A percentile compares a stretch with the other conserved stretches of the same genome.
phyloP scores from a whole-genome alignment of 2,797 vertebrate species.

The Pangasius mekongensis region DNA sequence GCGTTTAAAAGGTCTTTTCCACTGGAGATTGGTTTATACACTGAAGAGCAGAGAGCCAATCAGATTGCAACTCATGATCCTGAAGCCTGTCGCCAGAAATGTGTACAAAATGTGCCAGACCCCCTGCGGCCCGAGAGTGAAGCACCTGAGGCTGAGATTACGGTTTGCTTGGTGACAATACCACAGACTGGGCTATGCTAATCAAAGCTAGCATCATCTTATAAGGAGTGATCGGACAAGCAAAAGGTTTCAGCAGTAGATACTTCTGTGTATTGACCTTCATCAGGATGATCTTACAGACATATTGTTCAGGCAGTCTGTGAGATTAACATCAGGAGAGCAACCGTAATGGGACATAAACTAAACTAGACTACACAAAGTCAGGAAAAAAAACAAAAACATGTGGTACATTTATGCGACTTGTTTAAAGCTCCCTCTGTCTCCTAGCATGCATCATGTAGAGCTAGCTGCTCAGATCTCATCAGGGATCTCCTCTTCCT shows the following conservation, averaged over 20 bases:
- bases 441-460: slow-evolving; percentile 57
- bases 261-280: no score
- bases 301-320: no score
- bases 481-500: background rate
- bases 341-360: background rate
- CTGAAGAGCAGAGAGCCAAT: background rate
- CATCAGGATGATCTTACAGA: no score
- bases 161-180: background rate
- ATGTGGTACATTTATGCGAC: background rate
- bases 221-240: no score
- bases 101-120: background rate
- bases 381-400: background rate
- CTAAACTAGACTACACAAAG: background rate
- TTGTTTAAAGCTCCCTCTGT: background rate
- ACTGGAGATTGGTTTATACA: background rate
- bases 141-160: background rate
- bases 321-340: background rate
- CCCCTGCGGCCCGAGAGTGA: no score
- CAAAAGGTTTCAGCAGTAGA: no score
- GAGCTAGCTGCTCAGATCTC: background rate
- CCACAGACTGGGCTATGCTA: background rate
- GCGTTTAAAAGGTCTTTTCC: background rate
- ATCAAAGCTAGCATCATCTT: no score
- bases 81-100: background rate
- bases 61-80: background rate